These are phyloP conservation scores for Ptilorrhoa leucosticta DNA, from an alignment of 2,113 vertebrate genomes.

Conservation along the genomic window DNA sequence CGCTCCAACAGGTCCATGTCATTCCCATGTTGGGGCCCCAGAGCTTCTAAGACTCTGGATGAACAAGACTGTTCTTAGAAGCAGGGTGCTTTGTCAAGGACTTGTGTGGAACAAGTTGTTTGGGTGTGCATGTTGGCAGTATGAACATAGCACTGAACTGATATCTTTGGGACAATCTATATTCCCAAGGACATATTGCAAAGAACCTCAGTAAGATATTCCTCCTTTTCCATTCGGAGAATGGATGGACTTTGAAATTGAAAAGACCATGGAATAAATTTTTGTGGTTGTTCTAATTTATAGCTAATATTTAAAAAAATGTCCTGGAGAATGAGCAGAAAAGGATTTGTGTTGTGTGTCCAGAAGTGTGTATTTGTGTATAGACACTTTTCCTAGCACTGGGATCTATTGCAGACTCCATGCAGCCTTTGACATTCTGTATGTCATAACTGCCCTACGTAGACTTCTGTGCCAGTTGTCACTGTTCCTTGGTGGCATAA, in stretches of 20 bases:
- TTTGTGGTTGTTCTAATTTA: not conserved
- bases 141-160: not conserved
- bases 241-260: not conserved
- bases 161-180: not conserved
- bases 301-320: not conserved
- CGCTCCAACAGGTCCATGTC: not conserved
- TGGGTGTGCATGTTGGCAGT: not conserved
- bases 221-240: not conserved
- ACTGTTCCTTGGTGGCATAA: not conserved
- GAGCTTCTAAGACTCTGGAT: not conserved
- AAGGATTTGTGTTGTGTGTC: not conserved
- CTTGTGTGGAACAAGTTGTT: not conserved
- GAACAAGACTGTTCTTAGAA: not conserved
- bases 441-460: not conserved
- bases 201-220: not conserved
- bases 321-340: not conserved
- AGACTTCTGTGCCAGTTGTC: not conserved
- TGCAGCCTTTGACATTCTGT: not conserved
- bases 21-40: accelerated
- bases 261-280: not conserved
- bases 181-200: not conserved
- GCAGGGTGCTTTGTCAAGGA: not conserved
- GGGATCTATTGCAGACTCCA: not conserved
- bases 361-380: not conserved
- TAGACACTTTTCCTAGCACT: not conserved